A percentile compares a stretch with the other conserved stretches of the same genome.
These are phyloP conservation scores for Unio delphinus DNA, from an alignment of 2,888 invertebrate species.

Conservation along the genomic window DNA sequence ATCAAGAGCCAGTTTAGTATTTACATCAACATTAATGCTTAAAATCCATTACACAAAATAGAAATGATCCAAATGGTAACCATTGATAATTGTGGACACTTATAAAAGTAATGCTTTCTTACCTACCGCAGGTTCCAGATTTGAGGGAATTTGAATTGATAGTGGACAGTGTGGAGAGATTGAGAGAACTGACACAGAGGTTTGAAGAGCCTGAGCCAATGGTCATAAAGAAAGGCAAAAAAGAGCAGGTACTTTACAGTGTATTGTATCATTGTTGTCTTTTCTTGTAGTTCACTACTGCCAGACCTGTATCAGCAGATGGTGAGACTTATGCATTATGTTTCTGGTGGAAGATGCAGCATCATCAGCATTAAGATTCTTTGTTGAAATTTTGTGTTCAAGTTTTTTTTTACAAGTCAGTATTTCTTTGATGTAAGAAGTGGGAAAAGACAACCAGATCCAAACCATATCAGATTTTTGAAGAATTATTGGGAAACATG, in stretches of 20 bases:
- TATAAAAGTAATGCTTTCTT: background rate
- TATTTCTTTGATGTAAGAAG: too few species aligned
- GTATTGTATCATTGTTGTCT: background rate
- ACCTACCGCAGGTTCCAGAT: slow-evolving; percentile 55
- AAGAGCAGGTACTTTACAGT: slow-evolving; percentile 33
- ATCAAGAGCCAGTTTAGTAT: background rate
- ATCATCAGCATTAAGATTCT: too few species aligned
- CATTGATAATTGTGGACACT: too few species aligned
- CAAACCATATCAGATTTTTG: too few species aligned
- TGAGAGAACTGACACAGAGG: slow-evolving; percentile 70
- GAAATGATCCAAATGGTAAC: too few species aligned
- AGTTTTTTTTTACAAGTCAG: too few species aligned
- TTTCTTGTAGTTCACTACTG: background rate
- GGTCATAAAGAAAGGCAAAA: slow-evolving; percentile 45
- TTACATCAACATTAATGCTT: background rate
- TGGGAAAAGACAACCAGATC: too few species aligned
- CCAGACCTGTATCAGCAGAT: too few species aligned
- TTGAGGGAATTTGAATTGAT: slow-evolving; percentile 72
- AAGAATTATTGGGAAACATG: too few species aligned
- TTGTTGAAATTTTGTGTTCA: too few species aligned
- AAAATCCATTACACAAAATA: background rate
- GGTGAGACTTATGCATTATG: too few species aligned
- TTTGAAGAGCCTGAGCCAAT: slow-evolving; percentile 61
- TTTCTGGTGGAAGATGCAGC: too few species aligned
- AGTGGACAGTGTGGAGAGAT: slow-evolving; percentile 73